phyloP scores from a whole-genome alignment of 2,888 invertebrate genomes.

The Yponomeuta sedellus region DNA sequence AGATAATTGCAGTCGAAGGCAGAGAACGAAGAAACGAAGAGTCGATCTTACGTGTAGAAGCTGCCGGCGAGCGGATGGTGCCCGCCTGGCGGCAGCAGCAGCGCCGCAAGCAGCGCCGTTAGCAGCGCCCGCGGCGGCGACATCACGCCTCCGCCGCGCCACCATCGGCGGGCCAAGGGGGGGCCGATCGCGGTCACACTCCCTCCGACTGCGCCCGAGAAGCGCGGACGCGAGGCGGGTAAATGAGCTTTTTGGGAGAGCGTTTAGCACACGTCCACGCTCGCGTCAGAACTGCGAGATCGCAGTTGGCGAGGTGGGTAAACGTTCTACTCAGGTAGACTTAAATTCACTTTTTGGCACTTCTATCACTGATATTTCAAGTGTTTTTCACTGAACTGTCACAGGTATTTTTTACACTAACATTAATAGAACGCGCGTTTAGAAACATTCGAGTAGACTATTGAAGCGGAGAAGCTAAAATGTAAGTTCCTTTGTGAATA shows the following conservation, averaged over 20 bases:
- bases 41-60: conserved; percentile 64
- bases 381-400: no score
- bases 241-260: background rate
- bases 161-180: conserved; percentile 64
- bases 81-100: conserved; percentile 71
- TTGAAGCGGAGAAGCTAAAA: background rate
- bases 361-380: no score
- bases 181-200: conserved; percentile 54
- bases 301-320: background rate
- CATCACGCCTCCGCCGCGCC: conserved; percentile 64
- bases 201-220: background rate
- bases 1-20: no score
- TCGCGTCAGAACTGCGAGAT: background rate
- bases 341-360: no score
- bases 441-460: background rate
- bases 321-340: no score
- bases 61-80: conserved; percentile 75
- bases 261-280: no score
- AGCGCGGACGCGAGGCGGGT: background rate
- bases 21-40: conserved; percentile 1
- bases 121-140: conserved; percentile 73
- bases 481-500: background rate
- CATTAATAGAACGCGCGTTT: background rate
- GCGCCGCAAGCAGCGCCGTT: conserved; percentile 65
- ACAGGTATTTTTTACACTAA: background rate